Conservation (phyloP, 2,113 vertebrate genomes). For the Ceyx cyanopectus region DNA sequence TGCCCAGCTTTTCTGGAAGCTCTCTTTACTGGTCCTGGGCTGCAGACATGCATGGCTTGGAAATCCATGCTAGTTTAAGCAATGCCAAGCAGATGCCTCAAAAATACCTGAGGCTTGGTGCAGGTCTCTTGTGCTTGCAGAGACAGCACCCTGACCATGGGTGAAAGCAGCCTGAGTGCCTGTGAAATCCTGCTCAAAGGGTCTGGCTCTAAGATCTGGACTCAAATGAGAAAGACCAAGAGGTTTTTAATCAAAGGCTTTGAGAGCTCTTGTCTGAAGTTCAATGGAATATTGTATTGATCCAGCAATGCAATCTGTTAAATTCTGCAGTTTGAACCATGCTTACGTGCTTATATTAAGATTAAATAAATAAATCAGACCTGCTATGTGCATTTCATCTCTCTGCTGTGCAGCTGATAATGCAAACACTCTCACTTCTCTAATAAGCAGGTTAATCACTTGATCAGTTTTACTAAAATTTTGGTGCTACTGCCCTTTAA, state of each 20-base stretch:
- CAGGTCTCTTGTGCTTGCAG: background rate
- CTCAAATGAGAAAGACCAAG: background rate
- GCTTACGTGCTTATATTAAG: background rate
- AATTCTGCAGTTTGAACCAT: background rate
- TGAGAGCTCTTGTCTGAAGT: background rate
- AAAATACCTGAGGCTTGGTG: background rate
- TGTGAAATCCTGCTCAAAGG: background rate
- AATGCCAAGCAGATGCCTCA: background rate
- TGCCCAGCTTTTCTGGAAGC: background rate
- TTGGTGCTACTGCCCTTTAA: background rate
- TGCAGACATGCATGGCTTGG: background rate
- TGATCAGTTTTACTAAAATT: constrained; percentile 16
- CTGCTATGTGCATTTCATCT: background rate
- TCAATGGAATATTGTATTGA: background rate
- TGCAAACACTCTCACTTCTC: constrained; percentile 1
- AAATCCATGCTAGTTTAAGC: background rate
- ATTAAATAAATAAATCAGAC: constrained; percentile 17
- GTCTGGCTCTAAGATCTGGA: background rate
- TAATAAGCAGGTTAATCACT: background rate
- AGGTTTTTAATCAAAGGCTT: background rate
- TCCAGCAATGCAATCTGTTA: background rate
- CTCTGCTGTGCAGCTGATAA: background rate
- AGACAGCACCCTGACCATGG: background rate
- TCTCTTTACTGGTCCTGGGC: background rate
- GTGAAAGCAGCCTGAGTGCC: background rate